Evolutionary conservation across 2,113 vertebrate genomes (phyloP), one percentile per base, ranked within the genome.

Genomic region (Paralichthys olivaceus): DNA sequence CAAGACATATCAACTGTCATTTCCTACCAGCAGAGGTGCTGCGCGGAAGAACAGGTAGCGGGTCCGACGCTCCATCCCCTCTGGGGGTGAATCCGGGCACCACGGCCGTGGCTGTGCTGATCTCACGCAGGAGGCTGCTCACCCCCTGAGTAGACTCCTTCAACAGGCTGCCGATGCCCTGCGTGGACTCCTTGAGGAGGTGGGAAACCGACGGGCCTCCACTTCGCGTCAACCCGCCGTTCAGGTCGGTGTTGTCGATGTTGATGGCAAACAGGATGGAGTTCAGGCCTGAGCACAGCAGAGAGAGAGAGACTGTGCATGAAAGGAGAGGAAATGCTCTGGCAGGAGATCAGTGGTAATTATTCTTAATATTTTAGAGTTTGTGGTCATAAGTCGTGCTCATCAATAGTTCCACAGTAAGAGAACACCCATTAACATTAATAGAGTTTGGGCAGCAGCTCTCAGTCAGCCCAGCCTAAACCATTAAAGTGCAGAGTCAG

Each of bases 221-320:
- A 6, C 53, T 83, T 29, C 67, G 93, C 59, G 60, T 95, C 95
- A 82, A 84, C 87, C 87, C 95, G 78, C 97, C 98, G 7, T 99
- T 99, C 87, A 99, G 94, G 83, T 99, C 98, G 8, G 89, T 96
- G 92, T 99, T 99, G 92, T 99, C 97, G 5, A 99, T 99, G 94
- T 98, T 99, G 89, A 99, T 97, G 49, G 98, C 98, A 77, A 99
- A 99, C 79, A 99, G 93, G 87, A 99, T 99, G 49, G 98, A 98
- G 93, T 99, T 99, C 81, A 99, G 90, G 67, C 98, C 98, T 99
- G 91, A 71, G 22, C 0, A 11, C 22, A 54, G 51, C 45, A 59
- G 14, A 65, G 1, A 26, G 55, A 19, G 23, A 54, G 23, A 23
- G 43, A 7, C 67, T 28, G 20, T 45, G n/a, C n/a, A 28, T 22